Evolutionary conservation across 1,140 invertebrate species (phyloP), one percentile per base, ranked within the genome.

Genomic region (Drosophila elegans): DNA sequence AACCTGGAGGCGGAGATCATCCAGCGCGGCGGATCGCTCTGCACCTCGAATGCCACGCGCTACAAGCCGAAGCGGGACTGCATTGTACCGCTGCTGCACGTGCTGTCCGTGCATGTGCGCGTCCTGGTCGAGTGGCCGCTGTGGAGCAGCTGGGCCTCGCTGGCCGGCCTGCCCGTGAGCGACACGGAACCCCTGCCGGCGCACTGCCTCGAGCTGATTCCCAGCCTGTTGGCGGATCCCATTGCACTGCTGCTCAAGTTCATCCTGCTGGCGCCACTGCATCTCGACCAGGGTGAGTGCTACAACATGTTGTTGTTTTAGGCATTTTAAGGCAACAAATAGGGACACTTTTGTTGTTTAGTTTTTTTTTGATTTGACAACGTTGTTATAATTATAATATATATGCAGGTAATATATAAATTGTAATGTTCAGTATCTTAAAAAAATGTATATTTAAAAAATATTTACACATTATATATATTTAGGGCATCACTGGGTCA

Each of bases 1-100:
- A 98, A 99, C 94, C 93, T 99, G 41, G 98, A 99, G 94, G 95
- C 98, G 53, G 98, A 99, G 93, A 93, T 99, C 41, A 95, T 97
- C 38, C 97, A 98, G 90, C 94, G 97, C 41, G 96, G 96, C 38
- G 97, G 97, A n/a, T 95, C 94, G 1, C 93, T 98, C 9, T 95
- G 95, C 60, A 90, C 94, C 11, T 90, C 93, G 49, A 92, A 93
- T 56, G 91, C 93, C 7, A 93, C 93, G n/a, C 93, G 95, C 0
- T 95, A 95, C 92, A 95, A 95, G 85, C 96, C 96, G 25, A 97
- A 97, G 92, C 95, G 97, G 68, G 97, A 97, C 78, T 98, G 97
- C 92, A 97, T 98, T 80, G 97, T 98, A 80, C 97, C 97, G 13
- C 93, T 99, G 32, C 93, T 98, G 52, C 97, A 98, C 84, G 97